These are phyloP conservation scores for Pteromalus puparum DNA, from an alignment of 1,140 invertebrate genomes.

Conservation along the genomic window DNA sequence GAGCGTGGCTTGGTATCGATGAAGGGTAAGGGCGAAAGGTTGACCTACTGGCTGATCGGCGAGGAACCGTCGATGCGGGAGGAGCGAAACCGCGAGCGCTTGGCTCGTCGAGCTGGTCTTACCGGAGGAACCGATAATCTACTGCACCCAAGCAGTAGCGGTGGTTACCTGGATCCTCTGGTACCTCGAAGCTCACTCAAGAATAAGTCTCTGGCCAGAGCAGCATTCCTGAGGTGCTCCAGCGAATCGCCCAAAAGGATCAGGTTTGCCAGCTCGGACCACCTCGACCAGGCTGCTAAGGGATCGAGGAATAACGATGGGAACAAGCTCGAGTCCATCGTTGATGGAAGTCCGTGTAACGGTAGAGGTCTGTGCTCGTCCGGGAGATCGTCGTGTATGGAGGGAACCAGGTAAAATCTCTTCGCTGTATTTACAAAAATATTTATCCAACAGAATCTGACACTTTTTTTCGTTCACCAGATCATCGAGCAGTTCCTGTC, in stretches of 20 bases:
- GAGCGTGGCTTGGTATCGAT: constrained; percentile 88
- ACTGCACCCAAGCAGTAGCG: constrained; percentile 46
- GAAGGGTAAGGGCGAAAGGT: constrained; percentile 91
- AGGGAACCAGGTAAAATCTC: constrained; percentile 59
- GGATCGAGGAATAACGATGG: constrained; percentile 34
- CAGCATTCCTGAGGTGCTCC: constrained; percentile 78
- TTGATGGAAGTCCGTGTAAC: constrained; percentile 75
- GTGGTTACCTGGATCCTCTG: constrained; percentile 55
- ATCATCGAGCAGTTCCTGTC: constrained; percentile 78
- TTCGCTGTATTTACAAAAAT: neutral
- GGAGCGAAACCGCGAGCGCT: constrained; percentile 75
- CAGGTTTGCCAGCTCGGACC: constrained; percentile 83
- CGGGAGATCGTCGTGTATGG: constrained; percentile 67
- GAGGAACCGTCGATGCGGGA: constrained; percentile 80
- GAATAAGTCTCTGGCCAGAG: constrained; percentile 71
- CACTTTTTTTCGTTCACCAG: constrained; percentile 45
- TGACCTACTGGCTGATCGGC: constrained; percentile 91
- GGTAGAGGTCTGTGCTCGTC: constrained; percentile 50
- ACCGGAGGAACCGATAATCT: constrained; percentile 52
- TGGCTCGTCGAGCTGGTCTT: constrained; percentile 66
- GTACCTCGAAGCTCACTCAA: constrained; percentile 82
- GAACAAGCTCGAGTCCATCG: constrained; percentile 71
- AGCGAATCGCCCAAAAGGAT: constrained; percentile 89
- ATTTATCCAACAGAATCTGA: neutral
- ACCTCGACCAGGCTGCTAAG: constrained; percentile 72